A percentile compares a stretch with the other conserved stretches of the same genome.
Evolutionary conservation across 2,113 vertebrate genomes (phyloP).

Genomic region (Brachyistius frenatus): DNA sequence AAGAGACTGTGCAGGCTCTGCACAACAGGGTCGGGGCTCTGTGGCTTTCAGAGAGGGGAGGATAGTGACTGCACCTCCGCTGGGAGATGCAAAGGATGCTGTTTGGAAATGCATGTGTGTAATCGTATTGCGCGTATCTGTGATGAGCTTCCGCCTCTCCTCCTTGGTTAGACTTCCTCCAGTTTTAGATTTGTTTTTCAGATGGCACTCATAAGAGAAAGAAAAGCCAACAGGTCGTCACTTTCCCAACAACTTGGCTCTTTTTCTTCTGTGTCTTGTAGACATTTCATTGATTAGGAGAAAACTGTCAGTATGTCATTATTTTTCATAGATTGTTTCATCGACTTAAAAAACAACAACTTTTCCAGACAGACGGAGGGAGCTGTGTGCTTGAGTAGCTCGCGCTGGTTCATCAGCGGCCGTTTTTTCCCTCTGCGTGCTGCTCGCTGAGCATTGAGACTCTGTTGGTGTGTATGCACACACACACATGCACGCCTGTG

Average conservation of each 20-base stretch:
- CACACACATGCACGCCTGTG: slow-evolving; percentile 56
- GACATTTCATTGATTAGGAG: slow-evolving; percentile 12
- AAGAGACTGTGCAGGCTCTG: slow-evolving; percentile 53
- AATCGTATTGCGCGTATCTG: background rate
- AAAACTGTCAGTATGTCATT: slow-evolving; percentile 11
- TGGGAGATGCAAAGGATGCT: slow-evolving; percentile 57
- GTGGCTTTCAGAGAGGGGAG: slow-evolving; percentile 49
- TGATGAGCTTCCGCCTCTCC: slow-evolving; percentile 58
- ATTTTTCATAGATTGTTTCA: slow-evolving; percentile 20
- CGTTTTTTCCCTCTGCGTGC: slow-evolving; percentile 28
- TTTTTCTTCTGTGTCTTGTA: background rate
- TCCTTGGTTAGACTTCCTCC: slow-evolving; percentile 65
- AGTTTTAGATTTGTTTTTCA: slow-evolving; percentile 71
- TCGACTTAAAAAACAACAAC: background rate
- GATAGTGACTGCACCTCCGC: slow-evolving; percentile 24
- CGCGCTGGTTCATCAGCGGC: slow-evolving; percentile 17
- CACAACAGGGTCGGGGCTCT: slow-evolving; percentile 52
- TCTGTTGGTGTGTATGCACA: slow-evolving; percentile 51
- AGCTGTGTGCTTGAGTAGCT: slow-evolving; percentile 27
- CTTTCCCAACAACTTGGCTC: slow-evolving; percentile 25
- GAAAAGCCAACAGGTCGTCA: slow-evolving; percentile 71
- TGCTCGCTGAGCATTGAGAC: slow-evolving; percentile 56
- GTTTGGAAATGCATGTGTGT: slow-evolving; percentile 45
- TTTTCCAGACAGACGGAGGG: slow-evolving; percentile 12
- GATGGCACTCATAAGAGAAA: slow-evolving; percentile 29